A percentile compares a stretch with the other conserved stretches of the same genome.
Evolutionary conservation across 1,140 invertebrate species (phyloP).

Genomic region (Neuroterus valhalla): DNA sequence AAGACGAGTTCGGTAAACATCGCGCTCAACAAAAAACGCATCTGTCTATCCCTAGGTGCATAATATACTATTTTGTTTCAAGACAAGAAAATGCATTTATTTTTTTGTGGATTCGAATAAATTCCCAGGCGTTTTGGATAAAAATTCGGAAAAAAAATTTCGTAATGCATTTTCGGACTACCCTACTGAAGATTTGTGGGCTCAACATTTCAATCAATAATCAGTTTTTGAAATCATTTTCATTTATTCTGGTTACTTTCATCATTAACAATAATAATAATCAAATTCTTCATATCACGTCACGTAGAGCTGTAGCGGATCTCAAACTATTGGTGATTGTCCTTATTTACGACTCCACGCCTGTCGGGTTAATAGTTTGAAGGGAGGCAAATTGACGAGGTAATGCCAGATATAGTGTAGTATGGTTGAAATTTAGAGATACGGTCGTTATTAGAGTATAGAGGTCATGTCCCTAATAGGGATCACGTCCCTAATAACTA

Average conservation of each 20-base stretch:
- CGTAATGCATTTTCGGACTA: too few relatives aligned
- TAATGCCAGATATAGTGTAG: background rate
- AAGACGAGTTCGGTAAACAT: too few relatives aligned
- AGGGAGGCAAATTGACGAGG: slow-evolving; percentile 9
- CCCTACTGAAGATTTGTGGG: too few relatives aligned
- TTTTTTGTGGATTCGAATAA: too few relatives aligned
- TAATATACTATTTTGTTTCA: too few relatives aligned
- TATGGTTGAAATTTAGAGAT: background rate
- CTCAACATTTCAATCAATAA: too few relatives aligned
- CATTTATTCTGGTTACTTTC: background rate
- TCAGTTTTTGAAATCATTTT: too few relatives aligned
- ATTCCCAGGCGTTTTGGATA: too few relatives aligned
- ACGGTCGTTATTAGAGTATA: background rate
- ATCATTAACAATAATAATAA: background rate
- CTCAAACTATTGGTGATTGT: background rate
- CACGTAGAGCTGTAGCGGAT: background rate
- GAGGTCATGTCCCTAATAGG: background rate
- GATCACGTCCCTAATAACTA: background rate
- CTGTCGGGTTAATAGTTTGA: slow-evolving; percentile 7
- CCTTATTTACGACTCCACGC: slow-evolving; percentile 19
- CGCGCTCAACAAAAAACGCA: too few relatives aligned
- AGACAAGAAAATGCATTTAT: too few relatives aligned
- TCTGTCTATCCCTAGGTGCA: too few relatives aligned
- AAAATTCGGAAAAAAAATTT: too few relatives aligned
- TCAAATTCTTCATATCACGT: background rate